Conservation (phyloP, 2,113 vertebrate genomes). For the Jaculus jaculus region DNA sequence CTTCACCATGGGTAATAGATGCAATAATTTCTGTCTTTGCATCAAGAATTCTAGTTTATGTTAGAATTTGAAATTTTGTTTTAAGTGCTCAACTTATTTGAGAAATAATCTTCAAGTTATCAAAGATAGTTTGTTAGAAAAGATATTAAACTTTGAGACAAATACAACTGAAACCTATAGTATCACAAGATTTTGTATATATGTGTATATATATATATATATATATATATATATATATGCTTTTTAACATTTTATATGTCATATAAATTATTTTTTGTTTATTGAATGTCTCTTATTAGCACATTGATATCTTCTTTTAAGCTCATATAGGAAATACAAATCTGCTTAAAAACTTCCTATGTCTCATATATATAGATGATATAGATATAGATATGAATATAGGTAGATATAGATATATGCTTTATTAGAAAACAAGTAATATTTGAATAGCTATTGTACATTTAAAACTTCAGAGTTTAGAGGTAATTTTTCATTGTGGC, state of each 20-base stretch:
- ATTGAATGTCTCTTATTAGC: background rate
- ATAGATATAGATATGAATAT: too few species aligned
- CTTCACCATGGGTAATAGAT: background rate
- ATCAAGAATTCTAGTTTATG: background rate
- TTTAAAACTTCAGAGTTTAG: conserved; percentile 4
- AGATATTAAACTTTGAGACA: background rate
- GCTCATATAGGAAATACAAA: background rate
- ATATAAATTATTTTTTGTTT: background rate
- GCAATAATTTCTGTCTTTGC: background rate
- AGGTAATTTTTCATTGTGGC: background rate
- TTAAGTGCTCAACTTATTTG: background rate
- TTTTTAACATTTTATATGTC: conserved; percentile 19
- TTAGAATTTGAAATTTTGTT: background rate
- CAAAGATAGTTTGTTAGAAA: conserved; percentile 20
- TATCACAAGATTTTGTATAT: background rate
- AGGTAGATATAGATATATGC: background rate
- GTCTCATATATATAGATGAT: background rate
- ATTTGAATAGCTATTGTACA: background rate
- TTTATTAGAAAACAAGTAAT: background rate
- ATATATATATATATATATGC: background rate
- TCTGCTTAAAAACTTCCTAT: background rate
- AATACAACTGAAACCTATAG: background rate
- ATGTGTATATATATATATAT: conserved; percentile 13
- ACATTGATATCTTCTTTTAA: conserved; percentile 14
- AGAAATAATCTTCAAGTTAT: background rate